Evolutionary conservation across 2,797 vertebrate species (phyloP), one percentile per base, ranked within the genome.

Genomic region (Lemur catta): DNA sequence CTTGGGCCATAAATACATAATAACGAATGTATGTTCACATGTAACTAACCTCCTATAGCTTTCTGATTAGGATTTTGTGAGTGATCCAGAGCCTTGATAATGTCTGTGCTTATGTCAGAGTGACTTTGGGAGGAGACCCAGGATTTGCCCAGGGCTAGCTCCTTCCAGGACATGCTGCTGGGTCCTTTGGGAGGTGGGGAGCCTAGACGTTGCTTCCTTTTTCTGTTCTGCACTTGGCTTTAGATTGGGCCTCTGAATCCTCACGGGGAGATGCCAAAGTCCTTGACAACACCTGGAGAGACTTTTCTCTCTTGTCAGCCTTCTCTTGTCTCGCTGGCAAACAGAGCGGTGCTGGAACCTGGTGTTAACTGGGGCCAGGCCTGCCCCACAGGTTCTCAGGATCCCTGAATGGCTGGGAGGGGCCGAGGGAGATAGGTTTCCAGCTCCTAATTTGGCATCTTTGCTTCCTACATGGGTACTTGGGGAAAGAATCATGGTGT

Each of bases 231-330:
- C 55, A 74, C 69, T 85, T 95, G 92, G 28, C n/a, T 76, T 96
- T 35, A 48, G 22, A 38, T n/a, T 28, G 78, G 59, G 20, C 41
- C 69, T 69, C 35, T 30, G 14, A 28, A 89, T 79, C 28, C 76
- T 93, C 14, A 0, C 14, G 15, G 78, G 72, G 46, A 92, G 46
- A 41, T 71, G 24, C 63, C 59, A 2, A 48, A 76, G 84, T 88
- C 71, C 94, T 93, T 95, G 59, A 72, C 18, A 76, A 86, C 20
- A 91, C 89, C 78, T 84, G 41, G 55, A 88, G 52, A 96, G 91
- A 28, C 33, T n/a, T 59, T 72, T 30, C 35, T 75, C 15, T 65
- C 63, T 74, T 38, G 26, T 85, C 38, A 65, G 52, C 82, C 43
- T 81, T 78, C 91, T 93, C 38, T 43, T 38, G 30, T 76, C 59